Conservation (phyloP, 2,113 vertebrate species). For the Haplochromis vanheusdeni region DNA sequence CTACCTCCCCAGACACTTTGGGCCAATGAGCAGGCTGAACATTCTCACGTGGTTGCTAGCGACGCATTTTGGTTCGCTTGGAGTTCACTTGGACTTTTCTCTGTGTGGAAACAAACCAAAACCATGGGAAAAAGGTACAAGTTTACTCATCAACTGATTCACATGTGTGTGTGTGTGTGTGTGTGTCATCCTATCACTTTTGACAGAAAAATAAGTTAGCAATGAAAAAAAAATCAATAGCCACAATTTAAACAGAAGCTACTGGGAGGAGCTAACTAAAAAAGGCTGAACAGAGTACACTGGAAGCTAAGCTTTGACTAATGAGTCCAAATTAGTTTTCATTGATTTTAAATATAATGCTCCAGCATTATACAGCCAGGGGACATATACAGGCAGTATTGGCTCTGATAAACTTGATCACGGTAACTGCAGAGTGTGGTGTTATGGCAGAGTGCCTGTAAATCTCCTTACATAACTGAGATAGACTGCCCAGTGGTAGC, state of each 20-base stretch:
- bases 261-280: neutral
- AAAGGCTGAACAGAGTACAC: neutral
- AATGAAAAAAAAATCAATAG: neutral
- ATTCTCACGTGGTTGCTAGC: accelerated
- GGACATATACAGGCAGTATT: neutral
- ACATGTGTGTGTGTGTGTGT: accelerated
- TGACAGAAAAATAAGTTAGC: neutral
- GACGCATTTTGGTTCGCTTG: neutral
- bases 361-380: neutral
- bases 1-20: neutral
- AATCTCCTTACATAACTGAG: conserved; percentile 47
- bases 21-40: neutral
- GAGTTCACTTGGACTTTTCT: neutral
- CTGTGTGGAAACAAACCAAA: neutral
- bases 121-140: neutral
- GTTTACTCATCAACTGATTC: neutral
- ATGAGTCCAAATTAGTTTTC: neutral
- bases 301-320: neutral
- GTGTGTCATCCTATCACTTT: neutral
- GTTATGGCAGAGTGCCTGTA: conserved; percentile 16
- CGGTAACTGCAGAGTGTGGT: neutral
- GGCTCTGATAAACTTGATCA: neutral
- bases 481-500: neutral
- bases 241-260: neutral
- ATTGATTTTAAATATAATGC: neutral